Evolutionary conservation across 2,888 invertebrate species (phyloP).

Genomic region (Podabrus alpinus): DNA sequence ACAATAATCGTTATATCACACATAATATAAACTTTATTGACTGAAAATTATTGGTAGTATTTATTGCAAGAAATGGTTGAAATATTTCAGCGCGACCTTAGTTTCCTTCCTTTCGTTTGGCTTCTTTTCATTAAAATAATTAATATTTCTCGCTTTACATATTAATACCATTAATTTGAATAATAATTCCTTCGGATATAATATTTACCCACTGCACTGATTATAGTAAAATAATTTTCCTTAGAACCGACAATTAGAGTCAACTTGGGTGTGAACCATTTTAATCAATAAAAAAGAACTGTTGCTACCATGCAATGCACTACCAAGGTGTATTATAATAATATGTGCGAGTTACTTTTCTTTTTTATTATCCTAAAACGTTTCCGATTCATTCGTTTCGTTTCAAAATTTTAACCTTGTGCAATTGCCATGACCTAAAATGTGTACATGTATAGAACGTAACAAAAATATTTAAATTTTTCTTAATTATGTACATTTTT

Average conservation of each 20-base stretch:
- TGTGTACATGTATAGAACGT: background rate
- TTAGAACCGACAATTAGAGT: background rate
- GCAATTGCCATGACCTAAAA: slow-evolving; percentile 7
- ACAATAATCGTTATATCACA: too few species aligned
- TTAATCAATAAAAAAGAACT: background rate
- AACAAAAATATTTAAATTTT: background rate
- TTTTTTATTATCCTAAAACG: slow-evolving; percentile 1
- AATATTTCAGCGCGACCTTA: background rate
- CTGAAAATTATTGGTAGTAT: background rate
- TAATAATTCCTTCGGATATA: background rate
- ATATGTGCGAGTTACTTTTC: background rate
- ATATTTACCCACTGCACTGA: background rate
- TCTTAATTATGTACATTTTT: background rate
- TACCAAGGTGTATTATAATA: background rate
- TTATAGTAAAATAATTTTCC: background rate
- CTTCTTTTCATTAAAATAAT: background rate
- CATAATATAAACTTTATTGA: background rate
- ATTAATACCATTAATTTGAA: background rate
- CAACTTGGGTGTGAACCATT: background rate
- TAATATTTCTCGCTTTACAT: background rate
- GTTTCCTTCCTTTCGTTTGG: background rate
- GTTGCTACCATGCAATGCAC: background rate
- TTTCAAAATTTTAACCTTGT: slow-evolving; percentile 6
- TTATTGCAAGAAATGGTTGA: background rate
- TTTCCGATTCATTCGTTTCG: background rate